Evolutionary conservation across 2,888 invertebrate species (phyloP), one percentile per base, ranked within the genome.

Genomic region (Trypoxylon attenuatum): DNA sequence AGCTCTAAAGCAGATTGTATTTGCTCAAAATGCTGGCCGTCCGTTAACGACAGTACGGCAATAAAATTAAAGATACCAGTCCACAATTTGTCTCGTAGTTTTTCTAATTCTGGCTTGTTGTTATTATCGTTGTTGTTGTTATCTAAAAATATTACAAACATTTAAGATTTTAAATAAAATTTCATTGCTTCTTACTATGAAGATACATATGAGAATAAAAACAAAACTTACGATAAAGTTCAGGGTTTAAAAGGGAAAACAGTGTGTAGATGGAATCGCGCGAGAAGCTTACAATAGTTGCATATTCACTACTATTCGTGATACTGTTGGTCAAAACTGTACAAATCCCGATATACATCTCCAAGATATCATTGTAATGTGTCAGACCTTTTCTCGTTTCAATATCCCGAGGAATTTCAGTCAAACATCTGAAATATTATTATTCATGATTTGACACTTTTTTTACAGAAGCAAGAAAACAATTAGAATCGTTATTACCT

Each of bases 301-400:
- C 79, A 69, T 88, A 88, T 38, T 81, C 83, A 5, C 79, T 69
- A 74, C 87, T 88, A 23, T 83, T 74, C 19, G 79, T 78, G 4
- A 88, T 84, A 38, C 88, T 84, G 70, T 86, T 87, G 1, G 84
- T 87, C 38, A 90, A 77, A 16, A 89, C 78, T 16, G 81, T 81
- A 67, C 89, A 89, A 38, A 90, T 82, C 22, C 84, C 82, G 0
- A 87, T 82, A 68, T 89, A 88, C 89, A 90, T 89, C 80, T 89
- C 88, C 50, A 90, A 65, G 55, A 89, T 81, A 39, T 89, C 89
- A 57, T 87, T 85, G 68, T 89, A 89, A 42, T 88, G 79, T 1
- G 85, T 80, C 4, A 88, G 67, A 70, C 86, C 85, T 69, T 79
- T 87, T 13, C 87, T 86, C 41, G 80, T 84, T 2, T 78, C 81